Percentiles rank a stretch among this genome's conserved stretches.
Evolutionary conservation across 2,888 invertebrate species (phyloP).

Genomic region (Ceramica pisi): DNA sequence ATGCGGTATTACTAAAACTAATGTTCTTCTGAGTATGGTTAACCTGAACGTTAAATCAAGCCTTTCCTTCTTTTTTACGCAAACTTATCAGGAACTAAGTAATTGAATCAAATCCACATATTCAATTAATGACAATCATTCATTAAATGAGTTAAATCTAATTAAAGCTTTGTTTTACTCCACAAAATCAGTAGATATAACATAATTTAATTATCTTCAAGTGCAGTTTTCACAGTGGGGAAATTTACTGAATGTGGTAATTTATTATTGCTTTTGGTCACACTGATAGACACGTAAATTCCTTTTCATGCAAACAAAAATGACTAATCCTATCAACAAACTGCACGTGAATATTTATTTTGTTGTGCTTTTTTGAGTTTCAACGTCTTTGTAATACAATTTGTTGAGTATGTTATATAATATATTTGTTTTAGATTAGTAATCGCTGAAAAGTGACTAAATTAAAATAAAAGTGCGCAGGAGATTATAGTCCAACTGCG

Average conservation of each 20-base stretch:
- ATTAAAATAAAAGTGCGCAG: background rate
- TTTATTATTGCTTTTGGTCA: slow-evolving; percentile 48
- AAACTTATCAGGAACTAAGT: slow-evolving; percentile 2
- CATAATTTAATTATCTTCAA: slow-evolving; percentile 49
- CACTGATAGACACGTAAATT: slow-evolving; percentile 14
- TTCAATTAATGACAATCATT: slow-evolving; percentile 1
- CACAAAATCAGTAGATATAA: slow-evolving; percentile 20
- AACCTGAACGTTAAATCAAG: background rate
- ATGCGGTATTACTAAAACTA: background rate
- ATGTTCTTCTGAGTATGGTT: background rate
- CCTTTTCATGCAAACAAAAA: slow-evolving; percentile 36
- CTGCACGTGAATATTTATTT: background rate
- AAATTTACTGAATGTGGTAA: slow-evolving; percentile 36
- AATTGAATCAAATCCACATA: slow-evolving; percentile 9
- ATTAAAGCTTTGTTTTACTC: slow-evolving; percentile 42
- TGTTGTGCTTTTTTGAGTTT: fast-evolving
- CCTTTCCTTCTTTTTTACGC: background rate
- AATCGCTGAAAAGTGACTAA: background rate
- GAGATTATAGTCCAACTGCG: background rate
- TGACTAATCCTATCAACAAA: background rate
- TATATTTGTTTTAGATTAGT: background rate
- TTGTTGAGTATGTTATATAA: background rate
- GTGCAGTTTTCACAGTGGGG: slow-evolving; percentile 33
- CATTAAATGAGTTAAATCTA: slow-evolving; percentile 28
- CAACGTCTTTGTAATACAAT: fast-evolving